Conservation (phyloP, 1,140 invertebrate species). For the Olivierus martensii region DNA sequence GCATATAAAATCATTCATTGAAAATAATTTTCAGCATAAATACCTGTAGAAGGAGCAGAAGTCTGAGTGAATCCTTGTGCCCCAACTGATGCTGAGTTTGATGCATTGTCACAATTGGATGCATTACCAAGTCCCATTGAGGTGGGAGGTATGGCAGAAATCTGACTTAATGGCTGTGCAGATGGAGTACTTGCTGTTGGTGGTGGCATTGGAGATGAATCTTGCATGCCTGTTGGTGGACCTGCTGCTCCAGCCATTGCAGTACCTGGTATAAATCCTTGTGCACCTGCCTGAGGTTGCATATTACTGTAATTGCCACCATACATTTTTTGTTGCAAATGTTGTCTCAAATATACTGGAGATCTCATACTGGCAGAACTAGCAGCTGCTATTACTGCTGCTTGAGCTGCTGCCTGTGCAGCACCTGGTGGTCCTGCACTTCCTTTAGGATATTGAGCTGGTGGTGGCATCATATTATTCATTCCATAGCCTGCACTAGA, state of each 20-base stretch:
- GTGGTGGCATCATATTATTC: constrained; percentile 24
- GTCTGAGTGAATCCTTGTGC: constrained; percentile 12
- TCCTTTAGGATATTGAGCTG: constrained; percentile 19
- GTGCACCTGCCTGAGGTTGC: constrained; percentile 17
- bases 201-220: constrained; percentile 23
- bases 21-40: no score
- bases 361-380: constrained; percentile 19
- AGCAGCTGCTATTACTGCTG: constrained; percentile 31
- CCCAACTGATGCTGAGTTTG: constrained; percentile 4
- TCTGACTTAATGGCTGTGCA: constrained; percentile 3
- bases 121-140: constrained; percentile 8
- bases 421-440: constrained; percentile 23
- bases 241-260: constrained; percentile 28
- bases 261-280: constrained; percentile 34
- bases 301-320: constrained; percentile 15
- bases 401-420: constrained; percentile 31
- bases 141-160: constrained; percentile 11
- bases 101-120: constrained; percentile 6
- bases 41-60: constrained; percentile 10
- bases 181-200: constrained; percentile 10
- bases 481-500: constrained; percentile 3
- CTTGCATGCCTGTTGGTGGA: constrained; percentile 31
- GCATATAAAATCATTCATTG: no score
- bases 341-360: constrained; percentile 48
- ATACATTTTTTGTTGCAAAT: constrained; percentile 31